phyloP scores from a whole-genome alignment of 2,888 invertebrate species.

The Tetranychus truncatus region DNA sequence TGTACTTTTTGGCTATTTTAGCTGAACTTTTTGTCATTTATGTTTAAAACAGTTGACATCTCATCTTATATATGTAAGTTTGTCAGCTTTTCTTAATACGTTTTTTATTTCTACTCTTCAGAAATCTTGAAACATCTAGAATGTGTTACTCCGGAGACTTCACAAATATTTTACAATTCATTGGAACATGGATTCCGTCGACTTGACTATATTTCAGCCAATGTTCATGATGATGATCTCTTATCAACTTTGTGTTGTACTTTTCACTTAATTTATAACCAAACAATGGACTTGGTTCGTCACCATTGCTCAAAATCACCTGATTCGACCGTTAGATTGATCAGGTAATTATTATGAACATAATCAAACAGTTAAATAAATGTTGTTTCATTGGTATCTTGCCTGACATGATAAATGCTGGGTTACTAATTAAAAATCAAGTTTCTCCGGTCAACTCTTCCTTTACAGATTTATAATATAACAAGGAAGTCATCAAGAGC shows the following conservation, averaged over 20 bases:
- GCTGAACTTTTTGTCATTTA: too few relatives aligned
- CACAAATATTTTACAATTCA: neutral
- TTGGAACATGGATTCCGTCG: conserved; percentile 5
- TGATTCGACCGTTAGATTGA: neutral
- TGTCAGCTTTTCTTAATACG: too few relatives aligned
- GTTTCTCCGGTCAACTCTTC: neutral
- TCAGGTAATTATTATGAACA: conserved; percentile 2
- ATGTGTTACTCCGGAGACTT: neutral
- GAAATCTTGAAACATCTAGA: conserved; percentile 1
- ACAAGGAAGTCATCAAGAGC: neutral
- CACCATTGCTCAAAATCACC: neutral
- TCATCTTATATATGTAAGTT: too few relatives aligned
- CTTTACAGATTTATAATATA: neutral
- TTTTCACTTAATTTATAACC: neutral
- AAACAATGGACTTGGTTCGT: neutral
- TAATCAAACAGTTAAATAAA: neutral
- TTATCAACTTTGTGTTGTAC: neutral
- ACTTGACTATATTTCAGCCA: neutral
- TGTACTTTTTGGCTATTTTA: too few relatives aligned
- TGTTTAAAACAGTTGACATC: too few relatives aligned
- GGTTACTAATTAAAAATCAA: neutral
- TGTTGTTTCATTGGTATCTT: neutral
- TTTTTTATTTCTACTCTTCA: neutral
- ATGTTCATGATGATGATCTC: conserved; percentile 2
- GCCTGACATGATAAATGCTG: neutral